Evolutionary conservation across 2,888 invertebrate species (phyloP).

Genomic region (Drosophila kuntzei): DNA sequence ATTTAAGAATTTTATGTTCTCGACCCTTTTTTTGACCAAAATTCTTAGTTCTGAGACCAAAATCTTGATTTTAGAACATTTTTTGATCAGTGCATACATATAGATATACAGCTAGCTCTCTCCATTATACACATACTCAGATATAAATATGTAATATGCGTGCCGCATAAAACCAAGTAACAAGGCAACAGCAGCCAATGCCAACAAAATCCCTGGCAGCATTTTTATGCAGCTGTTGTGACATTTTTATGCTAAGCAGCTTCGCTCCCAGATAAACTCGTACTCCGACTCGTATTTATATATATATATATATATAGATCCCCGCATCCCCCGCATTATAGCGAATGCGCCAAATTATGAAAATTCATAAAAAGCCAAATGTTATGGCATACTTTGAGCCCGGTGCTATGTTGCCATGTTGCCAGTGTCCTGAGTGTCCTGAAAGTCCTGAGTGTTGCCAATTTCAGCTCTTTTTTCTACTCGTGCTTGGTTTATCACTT

Average conservation of each 20-base stretch:
- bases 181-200: slow-evolving; percentile 42
- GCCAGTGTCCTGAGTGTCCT: background rate
- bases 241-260: slow-evolving; percentile 80
- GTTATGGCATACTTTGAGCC: slow-evolving; percentile 75
- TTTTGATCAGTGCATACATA: no score
- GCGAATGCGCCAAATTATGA: slow-evolving; percentile 75
- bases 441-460: slow-evolving; percentile 59
- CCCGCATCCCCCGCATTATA: slow-evolving; percentile 7
- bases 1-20: no score
- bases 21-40: no score
- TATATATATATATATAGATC: background rate
- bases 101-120: background rate
- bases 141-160: slow-evolving; percentile 65
- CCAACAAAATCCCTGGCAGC: slow-evolving; percentile 60
- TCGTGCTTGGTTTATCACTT: slow-evolving; percentile 64
- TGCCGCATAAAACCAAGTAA: slow-evolving; percentile 63
- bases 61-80: no score
- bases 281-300: background rate
- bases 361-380: slow-evolving; percentile 79
- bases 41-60: no score
- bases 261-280: background rate
- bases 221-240: slow-evolving; percentile 77
- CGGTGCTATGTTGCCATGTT: slow-evolving; percentile 17
- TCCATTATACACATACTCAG: slow-evolving; percentile 34
- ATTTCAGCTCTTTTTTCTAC: slow-evolving; percentile 48